These are phyloP conservation scores for Ips nitidus DNA, from an alignment of 1,140 invertebrate genomes.

Conservation along the genomic window DNA sequence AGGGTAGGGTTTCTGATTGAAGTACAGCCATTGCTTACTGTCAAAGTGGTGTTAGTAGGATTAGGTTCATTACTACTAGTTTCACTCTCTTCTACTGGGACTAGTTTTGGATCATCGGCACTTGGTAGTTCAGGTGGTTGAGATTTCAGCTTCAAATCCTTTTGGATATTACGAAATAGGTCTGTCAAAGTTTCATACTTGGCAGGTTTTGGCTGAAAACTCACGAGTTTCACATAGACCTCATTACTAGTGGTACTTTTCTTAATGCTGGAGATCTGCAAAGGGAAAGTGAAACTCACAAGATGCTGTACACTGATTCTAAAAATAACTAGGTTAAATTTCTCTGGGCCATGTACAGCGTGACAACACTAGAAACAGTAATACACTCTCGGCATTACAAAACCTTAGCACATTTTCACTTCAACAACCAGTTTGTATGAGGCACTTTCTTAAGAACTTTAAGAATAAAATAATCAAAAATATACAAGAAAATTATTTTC, in stretches of 20 bases:
- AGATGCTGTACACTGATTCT: slow-evolving; percentile 29
- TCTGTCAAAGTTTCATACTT: slow-evolving; percentile 54
- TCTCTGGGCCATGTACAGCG: not conserved
- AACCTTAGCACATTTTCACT: no score
- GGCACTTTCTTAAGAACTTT: not conserved
- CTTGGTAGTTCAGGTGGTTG: no score
- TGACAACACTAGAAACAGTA: not conserved
- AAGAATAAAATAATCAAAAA: slow-evolving; percentile 1
- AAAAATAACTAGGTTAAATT: slow-evolving; percentile 44
- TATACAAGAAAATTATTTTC: not conserved
- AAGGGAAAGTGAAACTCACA: slow-evolving; percentile 39
- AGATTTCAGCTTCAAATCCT: slow-evolving; percentile 37
- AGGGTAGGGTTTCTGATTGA: not conserved
- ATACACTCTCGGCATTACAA: no score
- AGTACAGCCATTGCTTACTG: not conserved
- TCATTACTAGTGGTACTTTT: slow-evolving; percentile 48
- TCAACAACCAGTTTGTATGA: no score
- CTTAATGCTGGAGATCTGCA: slow-evolving; percentile 52
- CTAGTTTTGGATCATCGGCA: not conserved
- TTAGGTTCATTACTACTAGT: no score
- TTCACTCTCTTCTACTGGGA: not conserved
- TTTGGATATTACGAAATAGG: slow-evolving; percentile 51
- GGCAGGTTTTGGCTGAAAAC: slow-evolving; percentile 50
- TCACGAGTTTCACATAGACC: slow-evolving; percentile 44
- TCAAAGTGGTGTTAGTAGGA: no score